Base-by-base conservation (phyloP, 1,140 invertebrate genomes). In the Lethocerus indicus region DNA sequence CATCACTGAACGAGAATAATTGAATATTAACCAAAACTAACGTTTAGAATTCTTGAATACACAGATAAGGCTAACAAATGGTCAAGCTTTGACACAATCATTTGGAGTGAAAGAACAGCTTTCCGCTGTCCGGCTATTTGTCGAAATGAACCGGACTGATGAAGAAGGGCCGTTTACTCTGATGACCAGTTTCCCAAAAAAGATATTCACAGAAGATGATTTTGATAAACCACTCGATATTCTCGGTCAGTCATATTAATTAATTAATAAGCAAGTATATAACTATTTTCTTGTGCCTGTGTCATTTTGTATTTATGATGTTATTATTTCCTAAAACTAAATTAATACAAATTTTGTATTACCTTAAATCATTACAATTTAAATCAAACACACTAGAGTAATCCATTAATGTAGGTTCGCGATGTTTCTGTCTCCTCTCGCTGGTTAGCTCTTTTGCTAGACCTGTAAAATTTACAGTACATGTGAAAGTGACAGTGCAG, bases 41-140 rank as follows among this genome's bases (percentile, higher is more conserved):
- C n/a, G n/a, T n/a, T n/a, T n/a, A n/a, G n/a, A n/a, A n/a, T n/a
- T n/a, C n/a, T n/a, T n/a, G n/a, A n/a, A n/a, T n/a, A n/a, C n/a
- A n/a, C 32, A 69, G 67, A 73, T 79, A 43, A 62, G 76, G 53
- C 63, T 81, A 32, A 78, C 75, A 1, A 74, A 75, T 64, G 87
- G 87, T 20, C 64, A 73, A 50, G 70, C 75, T 1, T 59, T 91
- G 5, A 76, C 71, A 1, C 79, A 89, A 61, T 79, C 71, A 27
- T 91, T 91, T 63, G 79, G 80, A 35, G 76, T 79, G 16, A 89
- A 90, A 60, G 91, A 95, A 63, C 79, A 84, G 52, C 67, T 96
- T 6, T 84, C 88, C 13, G 87, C 88, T 20, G 90, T 96, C 20
- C 74, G 87, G 61, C 66, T 91, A 20, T 88, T 75, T 65, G 65